These are phyloP conservation scores for Troides helena DNA, from an alignment of 2,888 invertebrate species.

Conservation along the genomic window DNA sequence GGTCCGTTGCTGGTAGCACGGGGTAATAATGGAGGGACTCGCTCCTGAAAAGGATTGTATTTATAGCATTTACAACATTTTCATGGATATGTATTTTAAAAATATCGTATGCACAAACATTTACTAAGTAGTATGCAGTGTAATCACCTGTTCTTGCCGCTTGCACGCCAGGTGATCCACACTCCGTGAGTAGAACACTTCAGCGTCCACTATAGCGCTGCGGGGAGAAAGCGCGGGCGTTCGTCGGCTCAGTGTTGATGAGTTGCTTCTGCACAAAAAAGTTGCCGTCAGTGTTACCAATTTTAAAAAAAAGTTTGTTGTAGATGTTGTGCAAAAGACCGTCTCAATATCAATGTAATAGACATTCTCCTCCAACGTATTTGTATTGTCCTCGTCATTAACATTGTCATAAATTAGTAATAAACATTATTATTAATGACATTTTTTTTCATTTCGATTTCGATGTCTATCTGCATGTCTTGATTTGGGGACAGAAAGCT, in stretches of 20 bases:
- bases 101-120: not conserved
- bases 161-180: slow-evolving; percentile 43
- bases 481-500: too few relatives aligned
- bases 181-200: slow-evolving; percentile 57
- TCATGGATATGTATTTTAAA: not conserved
- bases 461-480: too few relatives aligned
- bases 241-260: slow-evolving; percentile 41
- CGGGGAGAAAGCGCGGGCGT: slow-evolving; percentile 65
- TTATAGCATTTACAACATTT: not conserved
- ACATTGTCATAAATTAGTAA: too few relatives aligned
- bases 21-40: slow-evolving; percentile 61
- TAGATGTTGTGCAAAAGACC: too few relatives aligned
- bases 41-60: slow-evolving; percentile 44
- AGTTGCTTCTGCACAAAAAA: slow-evolving; percentile 21
- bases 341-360: too few relatives aligned
- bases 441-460: too few relatives aligned
- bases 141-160: slow-evolving; percentile 40
- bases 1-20: slow-evolving; percentile 38
- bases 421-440: too few relatives aligned
- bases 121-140: not conserved
- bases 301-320: not conserved
- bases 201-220: slow-evolving; percentile 65
- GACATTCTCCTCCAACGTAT: too few relatives aligned
- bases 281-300: not conserved
- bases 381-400: too few relatives aligned